Conservation (phyloP, 1,140 invertebrate species). For the Dolichoris vasculosae region DNA sequence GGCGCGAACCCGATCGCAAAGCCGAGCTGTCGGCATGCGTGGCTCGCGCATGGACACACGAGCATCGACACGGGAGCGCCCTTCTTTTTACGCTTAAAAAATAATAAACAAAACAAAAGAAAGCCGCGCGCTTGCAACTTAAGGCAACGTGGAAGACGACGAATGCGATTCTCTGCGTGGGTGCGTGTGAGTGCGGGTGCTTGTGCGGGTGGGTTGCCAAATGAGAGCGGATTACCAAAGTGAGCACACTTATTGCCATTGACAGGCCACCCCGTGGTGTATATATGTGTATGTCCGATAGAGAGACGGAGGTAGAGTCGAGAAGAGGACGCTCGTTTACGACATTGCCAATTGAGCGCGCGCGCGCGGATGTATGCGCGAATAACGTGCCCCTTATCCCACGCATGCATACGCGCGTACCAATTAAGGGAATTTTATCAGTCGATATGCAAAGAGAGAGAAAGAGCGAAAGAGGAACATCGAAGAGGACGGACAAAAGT, state of each 20-base stretch:
- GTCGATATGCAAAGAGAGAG: neutral
- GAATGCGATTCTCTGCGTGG: neutral
- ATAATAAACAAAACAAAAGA: too few relatives aligned
- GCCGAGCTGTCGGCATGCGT: neutral
- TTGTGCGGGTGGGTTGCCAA: neutral
- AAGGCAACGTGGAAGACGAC: neutral
- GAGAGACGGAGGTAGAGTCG: neutral
- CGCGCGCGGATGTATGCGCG: neutral
- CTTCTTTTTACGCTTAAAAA: slow-evolving; percentile 31
- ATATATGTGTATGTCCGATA: neutral
- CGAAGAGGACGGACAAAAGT: neutral
- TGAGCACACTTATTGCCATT: neutral
- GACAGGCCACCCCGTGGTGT: neutral
- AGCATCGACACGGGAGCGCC: neutral
- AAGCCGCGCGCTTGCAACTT: neutral
- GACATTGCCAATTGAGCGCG: neutral
- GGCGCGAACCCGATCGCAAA: neutral
- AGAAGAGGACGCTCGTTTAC: neutral
- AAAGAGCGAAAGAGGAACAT: neutral
- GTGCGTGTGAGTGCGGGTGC: slow-evolving; percentile 5
- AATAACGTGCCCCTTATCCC: neutral
- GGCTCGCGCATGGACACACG: too few relatives aligned
- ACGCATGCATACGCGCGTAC: neutral
- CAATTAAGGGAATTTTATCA: too few relatives aligned
- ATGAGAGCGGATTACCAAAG: neutral